Conservation (phyloP, 2,888 invertebrate species). For the Ctena decussata region DNA sequence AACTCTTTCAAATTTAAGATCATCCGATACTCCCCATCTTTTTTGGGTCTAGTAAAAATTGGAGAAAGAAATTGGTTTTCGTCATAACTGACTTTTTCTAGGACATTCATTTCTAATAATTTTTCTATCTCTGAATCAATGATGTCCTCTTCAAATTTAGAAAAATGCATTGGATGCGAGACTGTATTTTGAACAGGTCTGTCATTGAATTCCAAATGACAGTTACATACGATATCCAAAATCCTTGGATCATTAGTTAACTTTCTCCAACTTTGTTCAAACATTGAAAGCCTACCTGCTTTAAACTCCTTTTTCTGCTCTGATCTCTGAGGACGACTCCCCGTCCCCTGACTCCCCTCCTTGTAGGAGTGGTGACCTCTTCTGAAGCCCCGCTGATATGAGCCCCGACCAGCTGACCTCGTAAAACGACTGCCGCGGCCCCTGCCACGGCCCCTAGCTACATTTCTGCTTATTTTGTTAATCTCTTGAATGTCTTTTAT, state of each 20-base stretch:
- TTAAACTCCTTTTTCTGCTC: not conserved
- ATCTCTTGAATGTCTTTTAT: constrained; percentile 8
- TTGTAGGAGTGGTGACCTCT: not conserved
- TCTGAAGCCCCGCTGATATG: not conserved
- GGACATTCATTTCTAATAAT: constrained; percentile 17
- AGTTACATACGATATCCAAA: not conserved
- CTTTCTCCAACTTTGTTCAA: constrained; percentile 43
- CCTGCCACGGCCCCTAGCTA: not conserved
- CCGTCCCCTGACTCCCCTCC: not conserved
- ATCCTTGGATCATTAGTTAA: not conserved
- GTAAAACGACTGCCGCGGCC: not conserved
- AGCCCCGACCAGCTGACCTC: too few species aligned
- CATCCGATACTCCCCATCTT: too few species aligned
- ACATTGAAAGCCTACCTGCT: constrained; percentile 32
- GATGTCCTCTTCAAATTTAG: constrained; percentile 4
- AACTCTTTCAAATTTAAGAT: too few species aligned
- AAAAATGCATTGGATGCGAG: constrained; percentile 15
- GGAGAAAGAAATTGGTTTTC: constrained; percentile 38
- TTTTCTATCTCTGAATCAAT: constrained; percentile 39
- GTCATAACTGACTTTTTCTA: constrained; percentile 6
- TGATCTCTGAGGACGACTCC: not conserved
- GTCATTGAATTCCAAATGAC: not conserved
- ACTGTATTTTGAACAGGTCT: not conserved
- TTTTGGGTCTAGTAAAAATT: too few species aligned
- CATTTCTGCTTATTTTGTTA: not conserved